Evolutionary conservation across 1,140 invertebrate species (phyloP), one percentile per base, ranked within the genome.

Genomic region (Lasaia peninsularis): DNA sequence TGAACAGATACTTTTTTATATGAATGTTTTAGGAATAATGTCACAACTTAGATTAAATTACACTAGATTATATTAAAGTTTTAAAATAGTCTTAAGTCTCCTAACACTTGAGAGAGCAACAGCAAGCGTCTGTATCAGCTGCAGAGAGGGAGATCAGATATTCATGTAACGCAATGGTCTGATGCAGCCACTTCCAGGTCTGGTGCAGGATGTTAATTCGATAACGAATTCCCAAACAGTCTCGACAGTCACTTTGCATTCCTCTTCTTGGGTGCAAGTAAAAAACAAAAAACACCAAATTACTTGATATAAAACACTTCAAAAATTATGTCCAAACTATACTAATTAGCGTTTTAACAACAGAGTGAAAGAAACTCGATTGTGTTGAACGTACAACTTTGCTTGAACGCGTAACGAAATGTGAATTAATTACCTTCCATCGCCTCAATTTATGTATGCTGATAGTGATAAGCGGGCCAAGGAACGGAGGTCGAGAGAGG

Each of bases 131-230:
- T 89, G 92, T 93, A 87, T 95, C 92, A 73, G 92, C 92, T 60
- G 94, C 91, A 56, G 93, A 94, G 68, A 96, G 92, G 61, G 93
- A 92, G 78, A 96, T 94, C 66, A 97, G 91, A 73, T 96, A 96
- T 69, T 96, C 94, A 92, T 97, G 96, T 54, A 96, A 91, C 67
- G 93, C 93, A 67, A 95, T 94, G 49, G 95, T 96, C 83, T 96
- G 95, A 86, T 97, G 96, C 78, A 97, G 88, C 96, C 96, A 96
- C 95, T 96, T 96, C 93, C 94, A 96, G 72, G 95, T 96, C 86
- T 96, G 95, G 87, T 96, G 95, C 84, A 96, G 92, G 85, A 91
- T 91, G 87, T 94, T 95, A 86, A 94, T 93, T 90, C 95, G 94
- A 91, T 93, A 93, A 89, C 95, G 93, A 89, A 96, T 94, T 91